phyloP scores from a whole-genome alignment of 2,113 vertebrate species.

The Heliornis fulica region DNA sequence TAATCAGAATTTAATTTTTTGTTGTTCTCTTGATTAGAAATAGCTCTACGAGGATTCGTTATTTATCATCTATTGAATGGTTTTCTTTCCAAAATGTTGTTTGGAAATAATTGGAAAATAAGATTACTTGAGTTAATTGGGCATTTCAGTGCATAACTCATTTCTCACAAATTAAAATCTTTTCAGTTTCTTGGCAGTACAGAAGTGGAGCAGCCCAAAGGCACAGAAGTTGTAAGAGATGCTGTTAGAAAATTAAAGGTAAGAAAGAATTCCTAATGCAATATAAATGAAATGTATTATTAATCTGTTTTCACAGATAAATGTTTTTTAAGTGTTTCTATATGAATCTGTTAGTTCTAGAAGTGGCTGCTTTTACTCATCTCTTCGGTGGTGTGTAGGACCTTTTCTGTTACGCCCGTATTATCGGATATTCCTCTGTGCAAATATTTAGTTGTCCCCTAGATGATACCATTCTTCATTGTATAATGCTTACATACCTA shows the following conservation, averaged over 20 bases:
- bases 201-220: conserved; percentile 96
- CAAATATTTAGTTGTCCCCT: background rate
- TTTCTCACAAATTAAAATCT: conserved; percentile 40
- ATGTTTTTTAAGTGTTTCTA: background rate
- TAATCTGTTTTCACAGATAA: background rate
- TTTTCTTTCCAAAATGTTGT: background rate
- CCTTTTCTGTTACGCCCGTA: accelerated
- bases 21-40: background rate
- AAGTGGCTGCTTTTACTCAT: background rate
- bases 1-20: background rate
- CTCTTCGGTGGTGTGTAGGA: background rate
- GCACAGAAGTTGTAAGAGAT: conserved; percentile 95
- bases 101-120: background rate
- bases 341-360: background rate
- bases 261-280: conserved; percentile 54
- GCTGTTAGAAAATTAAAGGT: conserved; percentile 98
- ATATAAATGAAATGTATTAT: background rate
- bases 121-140: background rate
- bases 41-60: background rate
- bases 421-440: background rate
- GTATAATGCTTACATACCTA: background rate
- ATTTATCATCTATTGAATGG: background rate
- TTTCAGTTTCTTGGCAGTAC: conserved; percentile 95
- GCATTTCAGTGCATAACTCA: background rate
- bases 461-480: background rate